Conservation (phyloP, 2,888 invertebrate species). For the Ophraella communa region DNA sequence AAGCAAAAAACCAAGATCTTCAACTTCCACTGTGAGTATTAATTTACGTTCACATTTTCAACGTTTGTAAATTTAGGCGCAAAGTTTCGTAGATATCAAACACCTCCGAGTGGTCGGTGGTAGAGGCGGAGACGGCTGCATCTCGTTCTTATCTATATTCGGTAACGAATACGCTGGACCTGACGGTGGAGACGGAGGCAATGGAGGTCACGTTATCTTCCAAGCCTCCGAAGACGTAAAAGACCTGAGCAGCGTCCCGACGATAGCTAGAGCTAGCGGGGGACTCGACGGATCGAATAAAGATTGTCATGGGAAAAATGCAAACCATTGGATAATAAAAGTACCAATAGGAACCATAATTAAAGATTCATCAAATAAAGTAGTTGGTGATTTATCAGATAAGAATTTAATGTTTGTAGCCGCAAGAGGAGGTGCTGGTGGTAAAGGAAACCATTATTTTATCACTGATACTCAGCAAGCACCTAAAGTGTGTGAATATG, state of each 20-base stretch:
- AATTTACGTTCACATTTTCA: neutral
- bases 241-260: constrained; percentile 72
- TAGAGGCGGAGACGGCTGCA: constrained; percentile 90
- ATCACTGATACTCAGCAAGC: constrained; percentile 77
- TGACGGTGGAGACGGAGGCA: constrained; percentile 96
- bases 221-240: constrained; percentile 72
- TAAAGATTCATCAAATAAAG: constrained; percentile 63
- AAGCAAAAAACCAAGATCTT: constrained; percentile 61
- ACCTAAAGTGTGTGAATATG: constrained; percentile 86
- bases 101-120: constrained; percentile 77
- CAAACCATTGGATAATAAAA: constrained; percentile 71
- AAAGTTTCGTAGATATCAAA: constrained; percentile 74
- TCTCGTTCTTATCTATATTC: constrained; percentile 84
- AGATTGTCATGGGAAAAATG: constrained; percentile 84
- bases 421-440: constrained; percentile 94
- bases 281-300: constrained; percentile 78
- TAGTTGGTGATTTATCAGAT: constrained; percentile 72
- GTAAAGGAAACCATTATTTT: constrained; percentile 94
- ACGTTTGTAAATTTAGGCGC: constrained; percentile 40
- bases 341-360: constrained; percentile 87
- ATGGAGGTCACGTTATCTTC: constrained; percentile 93
- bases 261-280: constrained; percentile 67
- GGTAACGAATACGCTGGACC: constrained; percentile 91
- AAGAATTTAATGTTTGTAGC: constrained; percentile 85
- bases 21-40: constrained; percentile 57